Conservation (phyloP, 2,888 invertebrate species). For the Chesias legatella region DNA sequence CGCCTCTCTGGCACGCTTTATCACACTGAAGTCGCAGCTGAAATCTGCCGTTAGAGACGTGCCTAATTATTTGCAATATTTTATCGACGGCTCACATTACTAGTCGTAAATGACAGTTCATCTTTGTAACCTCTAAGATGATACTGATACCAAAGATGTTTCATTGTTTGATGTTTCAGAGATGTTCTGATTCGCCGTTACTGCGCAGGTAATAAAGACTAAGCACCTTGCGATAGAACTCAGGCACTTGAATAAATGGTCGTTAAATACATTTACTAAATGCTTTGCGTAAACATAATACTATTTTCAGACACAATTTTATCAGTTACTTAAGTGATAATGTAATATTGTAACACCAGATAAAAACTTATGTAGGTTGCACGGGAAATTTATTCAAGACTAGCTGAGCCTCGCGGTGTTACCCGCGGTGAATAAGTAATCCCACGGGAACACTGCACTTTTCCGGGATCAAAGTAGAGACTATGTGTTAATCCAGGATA, state of each 20-base stretch:
- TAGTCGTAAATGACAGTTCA: slow-evolving; percentile 13
- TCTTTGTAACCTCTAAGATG: neutral
- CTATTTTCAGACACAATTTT: too few species aligned
- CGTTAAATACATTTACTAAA: neutral
- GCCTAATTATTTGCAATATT: slow-evolving; percentile 46
- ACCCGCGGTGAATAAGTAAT: too few species aligned
- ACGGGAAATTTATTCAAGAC: too few species aligned
- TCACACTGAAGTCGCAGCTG: slow-evolving; percentile 63
- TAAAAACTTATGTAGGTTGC: too few species aligned
- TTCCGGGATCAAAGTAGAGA: too few species aligned
- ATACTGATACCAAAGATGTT: too few species aligned
- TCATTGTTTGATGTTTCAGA: neutral
- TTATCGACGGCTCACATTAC: slow-evolving; percentile 33
- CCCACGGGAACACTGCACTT: too few species aligned
- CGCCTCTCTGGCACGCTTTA: slow-evolving; percentile 63
- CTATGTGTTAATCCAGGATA: too few species aligned
- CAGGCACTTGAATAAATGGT: neutral
- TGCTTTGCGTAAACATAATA: too few species aligned
- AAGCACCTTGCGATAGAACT: neutral
- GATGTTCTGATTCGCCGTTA: slow-evolving; percentile 2
- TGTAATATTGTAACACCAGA: too few species aligned
- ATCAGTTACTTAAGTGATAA: too few species aligned
- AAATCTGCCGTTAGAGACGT: slow-evolving; percentile 65
- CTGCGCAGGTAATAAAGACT: neutral
- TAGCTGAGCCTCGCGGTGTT: too few species aligned